These are phyloP conservation scores for Nudaria mundana DNA, from an alignment of 2,888 invertebrate species.

Conservation along the genomic window DNA sequence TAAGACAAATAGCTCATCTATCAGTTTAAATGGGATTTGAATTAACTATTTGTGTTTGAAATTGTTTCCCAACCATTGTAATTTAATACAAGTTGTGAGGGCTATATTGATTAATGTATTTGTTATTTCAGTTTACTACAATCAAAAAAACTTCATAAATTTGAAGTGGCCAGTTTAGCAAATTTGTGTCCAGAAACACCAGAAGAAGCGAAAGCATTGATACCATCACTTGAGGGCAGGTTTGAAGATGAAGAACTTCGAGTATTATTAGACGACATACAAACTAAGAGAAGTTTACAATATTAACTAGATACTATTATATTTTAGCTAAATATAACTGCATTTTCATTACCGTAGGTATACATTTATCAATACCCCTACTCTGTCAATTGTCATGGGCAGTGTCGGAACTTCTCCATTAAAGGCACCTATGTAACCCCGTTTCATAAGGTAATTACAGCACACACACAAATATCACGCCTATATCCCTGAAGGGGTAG, in stretches of 20 bases:
- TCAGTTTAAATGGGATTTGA: too few species aligned
- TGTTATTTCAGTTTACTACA: conserved; percentile 87
- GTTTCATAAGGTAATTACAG: too few species aligned
- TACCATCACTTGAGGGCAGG: conserved; percentile 97
- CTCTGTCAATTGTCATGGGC: too few species aligned
- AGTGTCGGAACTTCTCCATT: too few species aligned
- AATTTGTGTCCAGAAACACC: conserved; percentile 99
- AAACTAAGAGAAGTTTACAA: conserved; percentile 98
- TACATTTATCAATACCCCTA: too few species aligned
- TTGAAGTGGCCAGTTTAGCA: conserved; percentile 97
- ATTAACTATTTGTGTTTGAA: too few species aligned
- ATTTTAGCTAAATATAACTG: neutral
- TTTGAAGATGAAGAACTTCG: conserved; percentile 99
- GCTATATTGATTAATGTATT: neutral
- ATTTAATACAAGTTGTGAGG: neutral
- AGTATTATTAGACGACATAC: conserved; percentile 97
- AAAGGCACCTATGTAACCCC: too few species aligned
- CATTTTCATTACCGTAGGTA: neutral
- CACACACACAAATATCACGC: too few species aligned
- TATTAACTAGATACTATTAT: conserved; percentile 78
- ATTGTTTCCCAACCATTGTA: too few species aligned
- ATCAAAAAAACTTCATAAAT: conserved; percentile 98
- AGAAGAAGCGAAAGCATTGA: conserved; percentile 98
- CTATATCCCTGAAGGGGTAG: too few species aligned
- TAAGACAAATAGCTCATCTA: too few species aligned